A percentile compares a stretch with the other conserved stretches of the same genome.
phyloP scores from a whole-genome alignment of 2,888 invertebrate genomes.

The Tetheella fluctuosa region DNA sequence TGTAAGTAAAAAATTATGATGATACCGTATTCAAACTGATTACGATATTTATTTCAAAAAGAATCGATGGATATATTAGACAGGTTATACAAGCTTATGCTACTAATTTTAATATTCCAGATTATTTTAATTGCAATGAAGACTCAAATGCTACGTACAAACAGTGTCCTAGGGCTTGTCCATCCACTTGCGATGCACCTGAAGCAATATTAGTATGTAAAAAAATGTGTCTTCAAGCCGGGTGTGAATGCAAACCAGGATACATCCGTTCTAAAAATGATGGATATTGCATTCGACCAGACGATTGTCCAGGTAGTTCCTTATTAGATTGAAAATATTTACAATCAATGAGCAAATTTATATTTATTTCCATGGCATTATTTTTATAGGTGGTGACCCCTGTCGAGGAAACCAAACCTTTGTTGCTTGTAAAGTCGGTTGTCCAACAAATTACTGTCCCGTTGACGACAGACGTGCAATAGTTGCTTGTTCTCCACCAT shows the following conservation, averaged over 20 bases:
- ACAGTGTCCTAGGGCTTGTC: slow-evolving; percentile 37
- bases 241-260: slow-evolving; percentile 50
- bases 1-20: no score
- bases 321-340: not conserved
- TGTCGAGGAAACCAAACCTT: slow-evolving; percentile 43
- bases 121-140: slow-evolving; percentile 33
- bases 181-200: slow-evolving; percentile 36
- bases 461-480: slow-evolving; percentile 39
- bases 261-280: slow-evolving; percentile 33
- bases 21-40: no score
- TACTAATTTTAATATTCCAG: slow-evolving; percentile 19
- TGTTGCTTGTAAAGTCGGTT: slow-evolving; percentile 33
- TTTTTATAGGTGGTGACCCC: slow-evolving; percentile 47
- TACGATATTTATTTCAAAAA: no score
- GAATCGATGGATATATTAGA: no score
- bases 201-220: slow-evolving; percentile 17
- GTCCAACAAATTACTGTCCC: slow-evolving; percentile 44
- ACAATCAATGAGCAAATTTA: no score
- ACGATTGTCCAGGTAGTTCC: slow-evolving; percentile 50
- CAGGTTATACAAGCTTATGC: no score
- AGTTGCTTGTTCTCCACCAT: slow-evolving; percentile 41
- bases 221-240: slow-evolving; percentile 31
- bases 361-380: no score
- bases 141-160: slow-evolving; percentile 45
- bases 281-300: slow-evolving; percentile 44